Evolutionary conservation across 1,140 invertebrate species (phyloP), one percentile per base, ranked within the genome.

Genomic region (Sesamia nonagrioides): DNA sequence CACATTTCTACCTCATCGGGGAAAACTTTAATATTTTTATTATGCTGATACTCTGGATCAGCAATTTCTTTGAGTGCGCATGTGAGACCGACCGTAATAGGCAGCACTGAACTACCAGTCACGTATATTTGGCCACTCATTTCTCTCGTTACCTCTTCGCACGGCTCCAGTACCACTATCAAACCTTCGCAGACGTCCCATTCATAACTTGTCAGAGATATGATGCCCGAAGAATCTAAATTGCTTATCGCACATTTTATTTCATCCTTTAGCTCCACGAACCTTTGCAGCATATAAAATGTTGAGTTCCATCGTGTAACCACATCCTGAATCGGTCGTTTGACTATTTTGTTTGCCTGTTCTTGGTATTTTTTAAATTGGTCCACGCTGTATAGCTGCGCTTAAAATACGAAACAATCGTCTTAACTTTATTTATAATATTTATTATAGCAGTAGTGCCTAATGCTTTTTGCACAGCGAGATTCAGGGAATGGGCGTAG

Each of bases 1-100:
- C 45, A 72, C 33, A 63, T 79, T 66, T 74, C 77, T 33, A 79
- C 56, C 35, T 73, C 58, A 40, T 73, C 56, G 6, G 69, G 48
- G 48, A 50, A 50, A 50, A 50, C 48, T 50, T 50, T 50, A 50
- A 50, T 50, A 50, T 50, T n/a, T n/a, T 50, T 50, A 50, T 2
- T 50, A n/a, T n/a, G 48, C 48, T 50, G 48, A 50, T 50, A 50
- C 11, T 50, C 48, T 50, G 48, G 48, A 50, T n/a, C 48, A 8
- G 48, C 48, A 50, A 50, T 50, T 50, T 50, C 48, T 42, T 71
- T 71, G 48, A 71, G 68, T 13, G 48, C 48, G 45, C 21, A 17
- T 6, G 27, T 71, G n/a, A 71, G 68, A 54, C 68, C 68, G 17
- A 54, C 45, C 15, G 68, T 71, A 27, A 71, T 18, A 11, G 68